Evolutionary conservation across 2,113 vertebrate species (phyloP).

Genomic region (Poicephalus meyeri): DNA sequence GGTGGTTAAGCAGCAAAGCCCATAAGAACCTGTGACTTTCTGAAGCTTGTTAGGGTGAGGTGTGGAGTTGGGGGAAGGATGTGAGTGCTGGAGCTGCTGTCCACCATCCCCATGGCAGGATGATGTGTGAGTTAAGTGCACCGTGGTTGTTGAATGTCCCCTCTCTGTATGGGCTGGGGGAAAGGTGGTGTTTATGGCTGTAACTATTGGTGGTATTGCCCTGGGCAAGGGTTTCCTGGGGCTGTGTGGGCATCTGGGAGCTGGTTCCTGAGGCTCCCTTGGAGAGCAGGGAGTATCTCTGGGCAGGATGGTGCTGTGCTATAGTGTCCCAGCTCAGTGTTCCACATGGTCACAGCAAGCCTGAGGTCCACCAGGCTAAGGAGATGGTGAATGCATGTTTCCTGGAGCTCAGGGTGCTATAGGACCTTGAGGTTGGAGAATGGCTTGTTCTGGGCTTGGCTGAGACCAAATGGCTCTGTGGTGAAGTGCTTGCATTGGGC

Average conservation of each 20-base stretch:
- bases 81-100: background rate
- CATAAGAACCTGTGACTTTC: fast-evolving
- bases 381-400: background rate
- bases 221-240: background rate
- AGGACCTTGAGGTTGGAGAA: background rate
- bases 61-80: background rate
- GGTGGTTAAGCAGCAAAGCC: background rate
- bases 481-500: background rate
- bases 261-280: background rate
- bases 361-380: background rate
- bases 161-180: background rate
- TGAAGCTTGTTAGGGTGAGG: background rate
- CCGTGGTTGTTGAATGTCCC: fast-evolving
- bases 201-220: fast-evolving
- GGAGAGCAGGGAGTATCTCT: background rate
- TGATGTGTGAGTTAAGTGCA: background rate
- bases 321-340: background rate
- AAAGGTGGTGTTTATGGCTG: background rate
- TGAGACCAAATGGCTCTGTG: background rate
- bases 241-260: background rate
- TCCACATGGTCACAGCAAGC: background rate
- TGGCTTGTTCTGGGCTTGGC: background rate
- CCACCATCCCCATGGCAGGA: fast-evolving
- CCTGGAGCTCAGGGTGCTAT: background rate
- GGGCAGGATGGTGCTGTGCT: background rate